Base-by-base conservation (phyloP, 2,888 invertebrate genomes). In the Strigamia crassipes region DNA sequence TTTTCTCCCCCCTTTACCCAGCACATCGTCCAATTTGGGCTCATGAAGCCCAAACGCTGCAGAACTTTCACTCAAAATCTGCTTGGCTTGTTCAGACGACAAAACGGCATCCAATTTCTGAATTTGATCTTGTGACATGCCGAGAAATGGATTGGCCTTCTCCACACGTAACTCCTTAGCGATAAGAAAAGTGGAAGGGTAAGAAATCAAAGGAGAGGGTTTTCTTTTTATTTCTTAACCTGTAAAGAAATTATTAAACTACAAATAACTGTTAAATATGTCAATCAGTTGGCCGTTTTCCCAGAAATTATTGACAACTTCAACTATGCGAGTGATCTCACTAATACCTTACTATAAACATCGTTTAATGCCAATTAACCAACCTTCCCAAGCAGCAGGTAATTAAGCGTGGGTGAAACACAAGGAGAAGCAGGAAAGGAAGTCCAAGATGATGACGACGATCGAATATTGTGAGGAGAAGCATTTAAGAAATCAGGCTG, bases 71-170 rank as follows among this genome's bases (percentile, higher is more conserved):
- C 89, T 89, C 56, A 90, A 87, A 83, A 90, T 89, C 85, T 89
- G 89, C 84, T 89, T 89, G 0, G 90, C 90, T 84, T 90, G 89
- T 85, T 90, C 90, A 73, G 89, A 90, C 84, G 89, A 89, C 15
- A 90, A 85, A 21, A 90, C 90, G 56, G 89, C 89, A 85, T 90
- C 90, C 81, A 90, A 85, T 83, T 88, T 87, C 82, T 89, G 89
- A 83, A 90, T 85, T 83, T 90, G 89, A 84, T 90, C 90, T 4
- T 89, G 88, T 86, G 90, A 90, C 87, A 90, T 88, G 34, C 79
- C 82, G 31, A 83, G 66, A 83, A 83, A 83, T 23, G 83, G 83
- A 15, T 83, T 83, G 73, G 73, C 10, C 31, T 82, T 82, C 31
- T 82, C 82, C 38, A 80, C 77, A 18, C 82, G 79, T 41, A 81